Conservation (phyloP, 1,140 invertebrate species). For the Drosophila tsacasi region DNA sequence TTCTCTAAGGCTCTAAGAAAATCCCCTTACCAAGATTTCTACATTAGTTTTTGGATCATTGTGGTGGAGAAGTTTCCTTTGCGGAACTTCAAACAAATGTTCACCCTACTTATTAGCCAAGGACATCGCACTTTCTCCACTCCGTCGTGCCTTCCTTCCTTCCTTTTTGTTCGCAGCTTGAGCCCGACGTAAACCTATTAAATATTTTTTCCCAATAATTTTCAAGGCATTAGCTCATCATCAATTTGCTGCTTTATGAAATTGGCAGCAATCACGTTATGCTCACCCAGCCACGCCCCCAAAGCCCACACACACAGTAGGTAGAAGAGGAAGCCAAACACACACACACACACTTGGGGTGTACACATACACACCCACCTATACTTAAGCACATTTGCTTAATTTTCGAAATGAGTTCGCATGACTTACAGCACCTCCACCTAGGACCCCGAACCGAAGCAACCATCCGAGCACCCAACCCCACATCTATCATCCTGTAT, state of each 20-base stretch:
- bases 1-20: neutral
- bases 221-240: conserved; percentile 70
- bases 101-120: neutral
- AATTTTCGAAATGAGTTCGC: conserved; percentile 70
- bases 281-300: conserved; percentile 58
- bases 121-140: conserved; percentile 3
- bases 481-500: conserved; percentile 41
- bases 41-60: neutral
- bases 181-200: conserved; percentile 54
- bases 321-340: conserved; percentile 22
- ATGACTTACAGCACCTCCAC: conserved; percentile 54
- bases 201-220: conserved; percentile 58
- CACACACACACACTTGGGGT: conserved; percentile 1
- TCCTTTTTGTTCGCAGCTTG: conserved; percentile 21
- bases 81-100: conserved; percentile 4
- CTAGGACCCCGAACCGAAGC: neutral
- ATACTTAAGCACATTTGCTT: conserved; percentile 52
- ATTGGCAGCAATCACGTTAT: conserved; percentile 77
- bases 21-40: too few species aligned
- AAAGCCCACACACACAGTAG: conserved; percentile 19
- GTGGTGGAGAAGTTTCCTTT: neutral
- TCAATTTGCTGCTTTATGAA: conserved; percentile 67
- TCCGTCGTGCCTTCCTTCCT: neutral
- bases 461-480: conserved; percentile 12
- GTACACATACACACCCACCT: conserved; percentile 25